Percentiles rank a stretch among this genome's conserved stretches.
These are phyloP conservation scores for Nephrocerus scutellatus DNA, from an alignment of 2,888 invertebrate species.

Conservation along the genomic window DNA sequence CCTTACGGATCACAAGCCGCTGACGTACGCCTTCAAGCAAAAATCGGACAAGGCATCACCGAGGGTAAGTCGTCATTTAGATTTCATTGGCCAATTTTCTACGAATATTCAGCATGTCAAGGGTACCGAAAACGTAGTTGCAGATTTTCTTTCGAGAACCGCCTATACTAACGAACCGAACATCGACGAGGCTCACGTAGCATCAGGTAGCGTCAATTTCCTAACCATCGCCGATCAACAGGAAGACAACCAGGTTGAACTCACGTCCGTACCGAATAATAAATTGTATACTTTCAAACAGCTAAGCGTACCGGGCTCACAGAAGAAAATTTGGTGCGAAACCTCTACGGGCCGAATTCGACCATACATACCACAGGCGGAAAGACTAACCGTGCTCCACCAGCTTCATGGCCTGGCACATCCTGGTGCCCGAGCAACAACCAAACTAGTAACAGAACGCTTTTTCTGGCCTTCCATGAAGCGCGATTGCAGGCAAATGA, in stretches of 20 bases:
- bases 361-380: slow-evolving; percentile 4
- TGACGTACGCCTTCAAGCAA: slow-evolving; percentile 16
- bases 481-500: not conserved
- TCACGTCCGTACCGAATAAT: too few species aligned
- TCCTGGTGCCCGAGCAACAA: not conserved
- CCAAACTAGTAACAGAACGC: not conserved
- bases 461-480: slow-evolving; percentile 8
- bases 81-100: slow-evolving; percentile 19
- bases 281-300: not conserved
- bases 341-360: not conserved
- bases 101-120: slow-evolving; percentile 15
- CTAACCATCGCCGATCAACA: too few species aligned
- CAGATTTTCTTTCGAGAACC: slow-evolving; percentile 19
- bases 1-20: slow-evolving; percentile 30
- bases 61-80: slow-evolving; percentile 15
- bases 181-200: slow-evolving; percentile 7
- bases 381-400: not conserved
- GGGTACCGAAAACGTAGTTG: slow-evolving; percentile 16
- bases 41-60: slow-evolving; percentile 17
- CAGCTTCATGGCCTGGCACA: slow-evolving; percentile 5
- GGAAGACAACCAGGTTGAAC: too few species aligned
- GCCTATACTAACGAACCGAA: too few species aligned
- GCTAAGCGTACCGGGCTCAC: not conserved
- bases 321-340: slow-evolving; percentile 1
- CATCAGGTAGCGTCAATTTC: too few species aligned